These are phyloP conservation scores for Bhutanitis thaidina DNA, from an alignment of 2,888 invertebrate genomes.

Conservation along the genomic window DNA sequence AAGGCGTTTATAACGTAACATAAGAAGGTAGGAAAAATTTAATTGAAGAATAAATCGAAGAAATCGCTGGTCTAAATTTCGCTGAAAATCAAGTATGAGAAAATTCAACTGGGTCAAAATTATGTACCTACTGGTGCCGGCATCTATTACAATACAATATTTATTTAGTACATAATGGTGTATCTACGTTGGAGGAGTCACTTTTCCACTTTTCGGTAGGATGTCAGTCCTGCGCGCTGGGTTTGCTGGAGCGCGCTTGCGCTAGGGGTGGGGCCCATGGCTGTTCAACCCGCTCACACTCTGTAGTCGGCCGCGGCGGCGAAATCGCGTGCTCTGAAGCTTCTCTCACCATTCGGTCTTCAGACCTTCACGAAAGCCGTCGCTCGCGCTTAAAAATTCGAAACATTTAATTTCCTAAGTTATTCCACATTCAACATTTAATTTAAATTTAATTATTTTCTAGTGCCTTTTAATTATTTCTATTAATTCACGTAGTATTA, in stretches of 20 bases:
- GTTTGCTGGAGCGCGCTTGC: slow-evolving; percentile 52
- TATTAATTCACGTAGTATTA: slow-evolving; percentile 35
- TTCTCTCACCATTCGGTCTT: slow-evolving; percentile 38
- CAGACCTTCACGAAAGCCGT: slow-evolving; percentile 55
- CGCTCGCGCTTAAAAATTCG: slow-evolving; percentile 51
- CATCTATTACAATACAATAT: slow-evolving; percentile 70
- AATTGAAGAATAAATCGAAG: not conserved
- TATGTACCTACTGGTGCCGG: slow-evolving; percentile 52
- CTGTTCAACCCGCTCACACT: slow-evolving; percentile 69
- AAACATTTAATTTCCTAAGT: slow-evolving; percentile 51
- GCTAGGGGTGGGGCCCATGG: slow-evolving; percentile 72
- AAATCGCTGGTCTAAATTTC: not conserved
- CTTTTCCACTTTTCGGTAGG: slow-evolving; percentile 77
- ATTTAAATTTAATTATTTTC: slow-evolving; percentile 44
- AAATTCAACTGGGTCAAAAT: slow-evolving; percentile 57
- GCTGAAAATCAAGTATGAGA: slow-evolving; percentile 40
- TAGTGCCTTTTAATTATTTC: slow-evolving; percentile 51
- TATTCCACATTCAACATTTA: slow-evolving; percentile 44
- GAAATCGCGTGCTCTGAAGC: slow-evolving; percentile 56
- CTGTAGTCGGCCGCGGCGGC: slow-evolving; percentile 71
- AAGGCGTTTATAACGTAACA: slow-evolving; percentile 3
- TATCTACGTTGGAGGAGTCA: slow-evolving; percentile 77
- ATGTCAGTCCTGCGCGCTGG: slow-evolving; percentile 73
- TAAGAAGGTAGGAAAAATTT: not conserved
- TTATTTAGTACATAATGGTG: slow-evolving; percentile 77